Percentiles rank a stretch among this genome's conserved stretches.
phyloP scores from a whole-genome alignment of 2,113 vertebrate species.

The Heptranchias perlo region DNA sequence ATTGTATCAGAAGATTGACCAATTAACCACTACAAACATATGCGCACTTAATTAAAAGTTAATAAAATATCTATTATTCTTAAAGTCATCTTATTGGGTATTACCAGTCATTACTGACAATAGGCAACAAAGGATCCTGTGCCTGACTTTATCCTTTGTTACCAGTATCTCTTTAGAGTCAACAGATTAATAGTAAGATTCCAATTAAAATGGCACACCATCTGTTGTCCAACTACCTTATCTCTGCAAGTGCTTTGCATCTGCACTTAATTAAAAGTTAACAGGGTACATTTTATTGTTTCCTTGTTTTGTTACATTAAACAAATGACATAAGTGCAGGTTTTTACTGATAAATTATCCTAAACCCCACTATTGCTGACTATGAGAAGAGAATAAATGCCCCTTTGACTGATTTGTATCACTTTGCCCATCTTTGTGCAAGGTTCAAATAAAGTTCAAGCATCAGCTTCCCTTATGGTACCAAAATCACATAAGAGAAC shows the following conservation, averaged over 20 bases:
- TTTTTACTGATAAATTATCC: background rate
- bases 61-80: background rate
- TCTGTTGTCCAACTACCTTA: background rate
- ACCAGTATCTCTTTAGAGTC: background rate
- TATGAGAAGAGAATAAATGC: background rate
- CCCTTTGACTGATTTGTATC: background rate
- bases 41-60: background rate
- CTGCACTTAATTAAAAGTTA: slow-evolving; percentile 2
- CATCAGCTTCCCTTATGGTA: background rate
- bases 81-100: background rate
- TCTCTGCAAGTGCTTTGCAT: background rate
- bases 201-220: background rate
- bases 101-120: background rate
- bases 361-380: background rate
- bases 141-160: background rate
- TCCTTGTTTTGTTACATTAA: background rate
- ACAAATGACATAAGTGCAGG: background rate
- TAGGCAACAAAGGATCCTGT: background rate
- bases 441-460: background rate
- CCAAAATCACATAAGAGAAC: background rate
- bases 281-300: background rate
- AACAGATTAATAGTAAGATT: background rate
- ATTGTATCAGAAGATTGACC: background rate
- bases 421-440: background rate
- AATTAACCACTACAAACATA: background rate